These are phyloP conservation scores for Trissolcus basalis DNA, from an alignment of 1,140 invertebrate species.

Conservation along the genomic window DNA sequence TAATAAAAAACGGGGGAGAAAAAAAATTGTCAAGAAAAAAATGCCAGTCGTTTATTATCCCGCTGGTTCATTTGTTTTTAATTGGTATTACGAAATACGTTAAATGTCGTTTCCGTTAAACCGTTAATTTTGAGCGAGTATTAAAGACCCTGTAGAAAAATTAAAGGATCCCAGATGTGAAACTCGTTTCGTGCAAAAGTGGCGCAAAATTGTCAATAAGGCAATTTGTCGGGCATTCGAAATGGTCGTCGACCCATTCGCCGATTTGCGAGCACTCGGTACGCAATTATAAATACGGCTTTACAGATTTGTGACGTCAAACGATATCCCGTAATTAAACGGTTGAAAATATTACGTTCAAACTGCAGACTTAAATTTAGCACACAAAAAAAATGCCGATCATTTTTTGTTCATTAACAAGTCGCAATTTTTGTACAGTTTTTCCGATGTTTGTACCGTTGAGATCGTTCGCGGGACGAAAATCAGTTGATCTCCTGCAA, in stretches of 20 bases:
- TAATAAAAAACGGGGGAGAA: too few species aligned
- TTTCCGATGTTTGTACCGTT: constrained; percentile 16
- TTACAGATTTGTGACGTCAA: constrained; percentile 29
- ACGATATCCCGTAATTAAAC: constrained; percentile 12
- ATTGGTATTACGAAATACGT: too few species aligned
- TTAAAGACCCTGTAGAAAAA: neutral
- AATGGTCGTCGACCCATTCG: constrained; percentile 43
- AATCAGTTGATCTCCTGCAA: constrained; percentile 40
- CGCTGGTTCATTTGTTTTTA: too few species aligned
- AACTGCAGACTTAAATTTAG: too few species aligned
- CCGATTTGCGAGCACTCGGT: constrained; percentile 15
- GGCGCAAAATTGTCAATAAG: constrained; percentile 42
- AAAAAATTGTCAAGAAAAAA: too few species aligned
- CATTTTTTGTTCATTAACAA: too few species aligned
- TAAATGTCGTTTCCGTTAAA: too few species aligned
- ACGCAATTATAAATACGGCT: constrained; percentile 38
- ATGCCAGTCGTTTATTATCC: too few species aligned
- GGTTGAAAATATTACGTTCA: too few species aligned
- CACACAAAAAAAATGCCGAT: too few species aligned
- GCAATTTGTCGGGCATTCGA: constrained; percentile 16
- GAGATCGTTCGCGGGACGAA: constrained; percentile 30
- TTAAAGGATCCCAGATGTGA: constrained; percentile 14
- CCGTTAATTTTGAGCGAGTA: too few species aligned
- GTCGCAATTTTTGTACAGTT: too few species aligned
- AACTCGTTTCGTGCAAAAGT: constrained; percentile 42